Conservation (phyloP, 2,797 vertebrate species). For the Babyrousa celebensis region DNA sequence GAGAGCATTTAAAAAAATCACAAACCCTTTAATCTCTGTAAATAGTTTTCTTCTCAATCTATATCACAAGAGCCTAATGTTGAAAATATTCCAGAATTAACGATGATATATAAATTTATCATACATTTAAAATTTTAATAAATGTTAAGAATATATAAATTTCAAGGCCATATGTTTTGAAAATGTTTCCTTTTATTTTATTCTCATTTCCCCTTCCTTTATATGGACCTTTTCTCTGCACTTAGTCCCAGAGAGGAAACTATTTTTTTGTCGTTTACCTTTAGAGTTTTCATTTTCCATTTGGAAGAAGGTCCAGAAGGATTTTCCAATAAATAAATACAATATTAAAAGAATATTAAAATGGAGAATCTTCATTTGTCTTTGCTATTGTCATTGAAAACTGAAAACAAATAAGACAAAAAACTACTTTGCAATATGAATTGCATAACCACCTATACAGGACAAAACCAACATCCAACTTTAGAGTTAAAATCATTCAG, state of each 20-base stretch:
- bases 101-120: not conserved
- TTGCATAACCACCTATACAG: not conserved
- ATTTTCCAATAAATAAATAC: not conserved
- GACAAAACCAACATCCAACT: not conserved
- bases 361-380: not conserved
- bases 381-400: not conserved
- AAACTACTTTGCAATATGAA: not conserved
- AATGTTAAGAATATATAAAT: not conserved
- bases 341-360: not conserved
- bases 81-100: not conserved
- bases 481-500: not conserved
- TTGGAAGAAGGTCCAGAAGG: not conserved
- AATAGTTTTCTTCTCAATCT: not conserved
- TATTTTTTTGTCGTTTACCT: not conserved
- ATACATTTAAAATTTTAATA: not conserved
- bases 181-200: not conserved
- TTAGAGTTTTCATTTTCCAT: not conserved
- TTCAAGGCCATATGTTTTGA: not conserved
- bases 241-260: not conserved
- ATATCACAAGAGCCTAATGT: not conserved
- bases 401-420: not conserved
- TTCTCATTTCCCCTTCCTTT: not conserved
- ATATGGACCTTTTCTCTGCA: not conserved
- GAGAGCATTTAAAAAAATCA: not conserved
- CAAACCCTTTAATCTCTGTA: not conserved